Base-by-base conservation (phyloP, 2,797 vertebrate genomes). In the Coreius guichenoti region DNA sequence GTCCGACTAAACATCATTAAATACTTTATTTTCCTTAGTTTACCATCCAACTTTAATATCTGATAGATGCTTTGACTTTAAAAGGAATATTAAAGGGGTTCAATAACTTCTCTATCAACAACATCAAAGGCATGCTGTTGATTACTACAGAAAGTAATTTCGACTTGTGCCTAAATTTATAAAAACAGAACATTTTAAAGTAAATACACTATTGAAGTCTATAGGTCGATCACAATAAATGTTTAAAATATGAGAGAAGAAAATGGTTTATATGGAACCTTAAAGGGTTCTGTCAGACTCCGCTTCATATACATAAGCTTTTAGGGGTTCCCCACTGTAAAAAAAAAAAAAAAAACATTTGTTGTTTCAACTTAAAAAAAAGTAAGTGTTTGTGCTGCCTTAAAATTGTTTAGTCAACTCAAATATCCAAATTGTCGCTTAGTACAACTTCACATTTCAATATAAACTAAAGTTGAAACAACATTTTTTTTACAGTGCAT, bases 21-120 rank as follows among this genome's bases (percentile, higher is more conserved):
- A 61, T 77, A 39, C 31, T 23, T 26, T 17, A 36, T 54, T 75
- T 31, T 75, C 13, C 69, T 26, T 54, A 11, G 21, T 54, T 21
- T 56, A 23, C 39, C 39, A 43, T 23, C 21, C 21, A n/a, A 58
- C 54, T 11, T 58, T 23, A 3, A 54, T 54, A 23, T 33, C 29
- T 23, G 29, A 54, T 33, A 23, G 29, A 56, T 76, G 6, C 12
- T 13, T 56, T 56, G 31, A 36, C 49, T 76, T 73, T n/a, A 43
- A 26, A 72, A 72, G 39, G 69, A 73, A 47, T 73, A 47, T 73
- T 47, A 45, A 72, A 45, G 13, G 39, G 23, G 39, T 72, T 54
- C 11, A 23, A 21, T 5, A 51, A 17, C 69, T 17, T 72, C 36
- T 70, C 36, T 14, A 43, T 2, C n/a, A 47, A 16, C 39, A 47